These are phyloP conservation scores for Felis chaus DNA, from an alignment of 2,113 vertebrate genomes.

Conservation along the genomic window DNA sequence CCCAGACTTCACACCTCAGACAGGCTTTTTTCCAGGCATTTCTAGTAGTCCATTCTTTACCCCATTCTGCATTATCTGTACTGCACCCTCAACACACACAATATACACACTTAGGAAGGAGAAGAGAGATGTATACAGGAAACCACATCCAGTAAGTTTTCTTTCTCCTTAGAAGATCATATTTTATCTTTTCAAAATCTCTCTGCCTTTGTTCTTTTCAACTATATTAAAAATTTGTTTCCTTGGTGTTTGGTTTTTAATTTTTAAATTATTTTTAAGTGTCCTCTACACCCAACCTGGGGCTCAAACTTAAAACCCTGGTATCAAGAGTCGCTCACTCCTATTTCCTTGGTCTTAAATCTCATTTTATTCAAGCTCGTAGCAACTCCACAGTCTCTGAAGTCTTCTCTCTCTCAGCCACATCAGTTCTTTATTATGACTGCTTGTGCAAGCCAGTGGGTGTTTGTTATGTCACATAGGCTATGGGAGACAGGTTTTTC, in stretches of 20 bases:
- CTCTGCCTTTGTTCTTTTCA: conserved; percentile 38
- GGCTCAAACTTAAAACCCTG: too few species aligned
- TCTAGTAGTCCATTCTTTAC: background rate
- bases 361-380: background rate
- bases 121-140: background rate
- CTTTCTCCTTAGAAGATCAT: background rate
- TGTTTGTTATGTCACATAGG: background rate
- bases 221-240: background rate
- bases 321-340: too few species aligned
- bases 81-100: background rate
- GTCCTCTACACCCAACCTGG: too few species aligned
- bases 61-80: background rate
- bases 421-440: background rate
- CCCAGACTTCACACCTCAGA: background rate
- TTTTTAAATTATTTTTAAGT: too few species aligned
- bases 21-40: background rate
- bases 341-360: conserved; percentile 34
- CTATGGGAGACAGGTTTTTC: background rate
- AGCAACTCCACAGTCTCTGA: background rate
- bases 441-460: background rate
- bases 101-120: background rate
- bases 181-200: conserved; percentile 21
- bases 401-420: background rate
- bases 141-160: background rate
- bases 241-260: background rate